Base-by-base conservation (phyloP, 1,140 invertebrate species). In the Pentalonia nigronervosa region DNA sequence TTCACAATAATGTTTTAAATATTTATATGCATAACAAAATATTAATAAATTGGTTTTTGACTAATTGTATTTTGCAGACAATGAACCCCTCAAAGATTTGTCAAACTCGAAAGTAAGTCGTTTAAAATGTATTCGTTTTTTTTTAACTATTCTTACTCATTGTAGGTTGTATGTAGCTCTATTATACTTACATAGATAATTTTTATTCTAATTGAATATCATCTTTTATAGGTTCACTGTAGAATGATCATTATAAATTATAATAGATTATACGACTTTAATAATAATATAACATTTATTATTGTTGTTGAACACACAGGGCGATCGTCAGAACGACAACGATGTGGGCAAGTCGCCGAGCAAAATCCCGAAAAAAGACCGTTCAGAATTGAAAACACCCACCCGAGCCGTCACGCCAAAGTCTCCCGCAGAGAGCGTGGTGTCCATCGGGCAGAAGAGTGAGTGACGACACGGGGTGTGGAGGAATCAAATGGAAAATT, bases 351-450 rank as follows among this genome's bases (percentile, higher is more conserved):
- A 93, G 41, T 87, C 93, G 14, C 83, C 87, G 36, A 93, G 93
- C 53, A 93, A 93, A 87, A 93, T 87, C 34, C 90, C 90, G 90
- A 94, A 94, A 76, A 94, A 92, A 92, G 93, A 94, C 17, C 36
- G 53, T 20, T 94, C 93, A 14, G 89, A 84, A 56, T 30, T 92
- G 47, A 94, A 92, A 67, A 94, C 93, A 4, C 93, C 93, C 11
- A 94, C 93, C 14, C 60, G 90, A 47, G 86, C 90, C 14, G n/a
- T 88, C 0, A 91, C 93, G 23, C 93, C 93, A 8, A 94, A 94
- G 60, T 92, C 93, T 41, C 93, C 93, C 7, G 30, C 11, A 0
- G 91, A 84, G 6, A 56, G 23, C 34, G 6, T 84, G 3, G 53
- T 30, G 30, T 67, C 90, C 20, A 41, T 30, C 23, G 91, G 91